Evolutionary conservation across 2,797 vertebrate species (phyloP), one percentile per base, ranked within the genome.

Genomic region (Chiloscyllium punctatum): DNA sequence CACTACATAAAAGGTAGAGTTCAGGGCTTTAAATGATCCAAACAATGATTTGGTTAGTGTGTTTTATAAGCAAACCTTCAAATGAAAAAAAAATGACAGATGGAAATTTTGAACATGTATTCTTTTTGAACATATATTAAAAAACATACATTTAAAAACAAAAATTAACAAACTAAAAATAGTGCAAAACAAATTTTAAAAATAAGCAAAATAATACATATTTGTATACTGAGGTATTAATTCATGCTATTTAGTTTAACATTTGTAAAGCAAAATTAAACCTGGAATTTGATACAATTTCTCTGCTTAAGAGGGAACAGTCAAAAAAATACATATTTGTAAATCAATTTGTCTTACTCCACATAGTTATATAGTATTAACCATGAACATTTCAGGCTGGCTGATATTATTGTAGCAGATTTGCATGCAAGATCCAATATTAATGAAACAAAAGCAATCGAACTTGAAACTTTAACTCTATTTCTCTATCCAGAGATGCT

Each of bases 141-240:
- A 48, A 94, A 74, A 95, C 62, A 95, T 77, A 95, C 71, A 77
- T 77, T 51, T 53, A 77, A 74, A 95, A 69, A 95, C 51, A 77
- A 74, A 72, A 94, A 74, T 95, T 25, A 95, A 74, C 48, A 95
- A 77, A 51, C 94, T 95, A 95, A 74, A 95, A 74, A 51, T 95
- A 77, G 94, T 95, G 94, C 94, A 95, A 95, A 95, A 95, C 71
- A 74, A 95, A 77, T 51, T 94, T 77, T n/a, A 74, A 95, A 62
- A 94, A 71, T 21, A 51, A 95, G 30, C 51, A 53, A 69, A 51
- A 95, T 48, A 33, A 77, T 77, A 74, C 48, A 77, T 33, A 33
- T 94, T 33, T 95, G 48, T 74, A 91, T 62, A 30, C 15, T 95
- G 94, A 57, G 94, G 94, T 77, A 77, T 74, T 95, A 95, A 77